phyloP scores from a whole-genome alignment of 2,113 vertebrate genomes.

The Macroglossus sobrinus region DNA sequence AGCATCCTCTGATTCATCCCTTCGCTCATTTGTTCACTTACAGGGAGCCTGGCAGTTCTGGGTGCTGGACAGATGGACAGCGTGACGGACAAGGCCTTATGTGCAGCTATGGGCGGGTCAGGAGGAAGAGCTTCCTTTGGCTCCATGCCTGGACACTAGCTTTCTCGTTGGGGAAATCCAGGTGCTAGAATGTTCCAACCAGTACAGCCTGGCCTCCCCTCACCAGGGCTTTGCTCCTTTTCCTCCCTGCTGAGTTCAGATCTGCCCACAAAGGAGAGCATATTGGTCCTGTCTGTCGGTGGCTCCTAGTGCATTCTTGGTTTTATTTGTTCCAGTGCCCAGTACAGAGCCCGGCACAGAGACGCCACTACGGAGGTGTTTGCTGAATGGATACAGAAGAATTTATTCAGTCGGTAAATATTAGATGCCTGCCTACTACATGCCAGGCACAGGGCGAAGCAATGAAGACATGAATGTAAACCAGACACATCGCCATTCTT shows the following conservation, averaged over 20 bases:
- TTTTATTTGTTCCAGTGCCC: not conserved
- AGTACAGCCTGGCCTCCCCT: too few relatives aligned
- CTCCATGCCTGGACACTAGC: not conserved
- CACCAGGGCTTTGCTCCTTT: not conserved
- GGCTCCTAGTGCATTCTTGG: accelerated
- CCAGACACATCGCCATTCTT: not conserved
- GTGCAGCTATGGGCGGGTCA: accelerated
- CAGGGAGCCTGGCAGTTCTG: not conserved
- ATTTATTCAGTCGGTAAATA: not conserved
- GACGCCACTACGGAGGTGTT: not conserved
- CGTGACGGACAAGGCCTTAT: not conserved
- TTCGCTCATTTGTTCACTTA: too few relatives aligned
- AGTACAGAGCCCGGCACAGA: not conserved
- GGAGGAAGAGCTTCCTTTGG: not conserved
- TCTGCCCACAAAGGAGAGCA: not conserved
- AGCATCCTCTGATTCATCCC: not conserved
- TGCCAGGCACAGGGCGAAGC: not conserved
- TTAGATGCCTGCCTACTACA: not conserved
- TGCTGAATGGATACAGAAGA: not conserved
- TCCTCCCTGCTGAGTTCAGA: not conserved
- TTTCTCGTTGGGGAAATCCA: not conserved
- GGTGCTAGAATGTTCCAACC: not conserved
- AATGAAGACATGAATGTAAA: accelerated
- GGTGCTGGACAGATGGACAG: not conserved
- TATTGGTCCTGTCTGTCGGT: not conserved